Evolutionary conservation across 92 coral and sea anemone genomes (phyloP).

Genomic region (Zoanthus solanderi): DNA sequence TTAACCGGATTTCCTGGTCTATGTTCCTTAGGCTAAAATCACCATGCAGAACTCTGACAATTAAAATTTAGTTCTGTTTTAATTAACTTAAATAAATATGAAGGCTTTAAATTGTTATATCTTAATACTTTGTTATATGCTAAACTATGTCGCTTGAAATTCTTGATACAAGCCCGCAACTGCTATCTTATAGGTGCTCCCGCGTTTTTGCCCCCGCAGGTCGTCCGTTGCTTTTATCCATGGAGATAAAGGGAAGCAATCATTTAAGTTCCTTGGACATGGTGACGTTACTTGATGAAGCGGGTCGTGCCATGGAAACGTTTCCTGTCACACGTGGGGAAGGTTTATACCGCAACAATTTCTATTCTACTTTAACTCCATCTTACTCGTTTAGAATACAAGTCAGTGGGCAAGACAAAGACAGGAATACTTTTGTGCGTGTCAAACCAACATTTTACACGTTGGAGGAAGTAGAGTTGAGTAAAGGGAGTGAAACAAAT

Average conservation of each 20-base stretch:
- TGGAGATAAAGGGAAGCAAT: conserved; percentile 1
- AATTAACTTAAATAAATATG: too few relatives aligned
- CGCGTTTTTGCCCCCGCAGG: not conserved
- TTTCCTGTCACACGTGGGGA: conserved; percentile 59
- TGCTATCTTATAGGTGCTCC: too few relatives aligned
- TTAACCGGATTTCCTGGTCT: too few relatives aligned
- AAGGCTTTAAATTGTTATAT: too few relatives aligned
- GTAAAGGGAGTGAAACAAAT: not conserved
- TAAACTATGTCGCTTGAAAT: too few relatives aligned
- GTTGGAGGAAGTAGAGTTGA: conserved; percentile 50
- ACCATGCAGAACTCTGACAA: too few relatives aligned
- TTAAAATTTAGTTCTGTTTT: too few relatives aligned
- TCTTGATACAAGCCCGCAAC: too few relatives aligned
- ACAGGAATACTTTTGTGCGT: conserved; percentile 32
- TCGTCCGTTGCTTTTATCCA: not conserved
- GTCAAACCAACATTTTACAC: conserved; percentile 45
- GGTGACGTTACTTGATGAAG: conserved; percentile 42
- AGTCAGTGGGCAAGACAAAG: conserved; percentile 42
- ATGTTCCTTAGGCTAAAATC: too few relatives aligned
- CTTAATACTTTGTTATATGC: too few relatives aligned
- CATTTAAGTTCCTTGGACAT: not conserved
- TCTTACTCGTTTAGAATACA: conserved; percentile 55
- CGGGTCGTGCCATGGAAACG: conserved; percentile 57
- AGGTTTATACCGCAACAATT: conserved; percentile 49
- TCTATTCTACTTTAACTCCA: conserved; percentile 40